Evolutionary conservation across 2,113 vertebrate genomes (phyloP), one percentile per base, ranked within the genome.

Genomic region (Pampusana beccarii): DNA sequence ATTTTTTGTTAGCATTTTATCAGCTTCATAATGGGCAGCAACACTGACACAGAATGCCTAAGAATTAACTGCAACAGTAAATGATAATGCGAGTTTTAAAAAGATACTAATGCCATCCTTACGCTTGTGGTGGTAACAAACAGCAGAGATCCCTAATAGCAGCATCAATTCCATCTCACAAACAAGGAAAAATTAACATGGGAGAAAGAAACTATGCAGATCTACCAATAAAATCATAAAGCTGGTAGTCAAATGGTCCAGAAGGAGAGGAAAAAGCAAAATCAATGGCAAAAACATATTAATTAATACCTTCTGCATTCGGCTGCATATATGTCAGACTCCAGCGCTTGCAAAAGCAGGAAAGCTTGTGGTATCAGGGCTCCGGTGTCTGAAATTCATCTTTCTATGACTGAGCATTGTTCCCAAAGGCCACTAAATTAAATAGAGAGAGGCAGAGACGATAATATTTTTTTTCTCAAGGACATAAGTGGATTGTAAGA

Each of bases 1-100:
- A 81, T 82, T 94, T 97, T 97, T 97, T 95, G 97, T 93, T 80
- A 95, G 62, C 50, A 91, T 88, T 88, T 96, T 97, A 94, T 93
- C 57, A 50, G 93, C 90, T 96, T 95, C 92, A 87, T 91, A 80
- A 96, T 34, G 94, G 87, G 83, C 69, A 97, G 44, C 53, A 87
- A 36, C 36, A 83, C 34, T 67, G 69, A 94, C 75, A 90, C 75
- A 89, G 69, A 94, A 67, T 91, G 79, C 44, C 72, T 90, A 90
- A 90, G 64, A 94, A 93, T 87, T 91, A 95, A 90, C 83, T 80
- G 54, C 70, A 93, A 42, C 54, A 67, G 46, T 38, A 96, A 96
- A 85, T 75, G 62, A 60, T 94, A 96, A 96, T 92, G 58, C 67
- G 84, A 95, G 71, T 86, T 95, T 92, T 73, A 40, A 61, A 87